Conservation (phyloP, 1,140 invertebrate genomes). For the Penaeus japonicus region DNA sequence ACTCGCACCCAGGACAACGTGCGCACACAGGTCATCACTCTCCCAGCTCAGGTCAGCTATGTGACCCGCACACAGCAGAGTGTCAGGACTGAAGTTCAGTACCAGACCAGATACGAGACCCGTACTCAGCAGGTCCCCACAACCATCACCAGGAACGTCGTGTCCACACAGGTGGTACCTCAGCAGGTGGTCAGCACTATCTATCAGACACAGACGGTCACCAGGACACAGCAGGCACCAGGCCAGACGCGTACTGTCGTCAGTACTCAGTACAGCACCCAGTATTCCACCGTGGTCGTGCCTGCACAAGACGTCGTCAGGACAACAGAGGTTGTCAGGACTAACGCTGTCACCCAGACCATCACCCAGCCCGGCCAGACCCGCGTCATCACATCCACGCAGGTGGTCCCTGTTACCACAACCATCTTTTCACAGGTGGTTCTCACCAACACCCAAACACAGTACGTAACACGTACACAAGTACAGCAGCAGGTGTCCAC, state of each 20-base stretch:
- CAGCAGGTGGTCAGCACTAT: slow-evolving; percentile 48
- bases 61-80: slow-evolving; percentile 41
- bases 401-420: slow-evolving; percentile 40
- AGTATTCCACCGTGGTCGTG: slow-evolving; percentile 35
- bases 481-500: slow-evolving; percentile 27
- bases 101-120: slow-evolving; percentile 37
- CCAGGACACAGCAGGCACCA: slow-evolving; percentile 40
- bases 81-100: slow-evolving; percentile 27
- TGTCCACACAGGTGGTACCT: slow-evolving; percentile 40
- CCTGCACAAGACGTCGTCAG: background rate
- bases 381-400: slow-evolving; percentile 36
- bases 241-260: slow-evolving; percentile 27
- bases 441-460: slow-evolving; percentile 49
- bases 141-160: slow-evolving; percentile 37
- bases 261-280: slow-evolving; percentile 47
- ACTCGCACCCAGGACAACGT: background rate
- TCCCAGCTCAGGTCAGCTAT: slow-evolving; percentile 47
- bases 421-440: slow-evolving; percentile 38
- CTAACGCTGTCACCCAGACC: slow-evolving; percentile 37
- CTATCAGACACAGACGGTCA: slow-evolving; percentile 29
- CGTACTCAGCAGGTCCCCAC: slow-evolving; percentile 38
- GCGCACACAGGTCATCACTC: slow-evolving; percentile 38
- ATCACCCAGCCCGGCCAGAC: slow-evolving; percentile 44
- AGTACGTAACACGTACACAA: slow-evolving; percentile 40
- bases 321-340: slow-evolving; percentile 19